Conservation (phyloP, 2,888 invertebrate species). For the Alsophila aescularia region DNA sequence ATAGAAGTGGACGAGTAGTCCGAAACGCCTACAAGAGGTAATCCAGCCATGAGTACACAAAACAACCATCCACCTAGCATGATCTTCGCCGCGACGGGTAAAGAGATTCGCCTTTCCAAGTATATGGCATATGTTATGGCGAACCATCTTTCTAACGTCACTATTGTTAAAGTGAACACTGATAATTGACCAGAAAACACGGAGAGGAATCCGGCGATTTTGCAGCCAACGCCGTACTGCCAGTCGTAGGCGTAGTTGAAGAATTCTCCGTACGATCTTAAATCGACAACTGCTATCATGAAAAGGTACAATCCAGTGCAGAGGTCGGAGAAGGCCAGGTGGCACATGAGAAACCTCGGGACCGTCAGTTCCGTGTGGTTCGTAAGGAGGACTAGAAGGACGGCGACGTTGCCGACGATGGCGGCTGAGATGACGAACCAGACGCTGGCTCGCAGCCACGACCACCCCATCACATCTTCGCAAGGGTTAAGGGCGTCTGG, state of each 20-base stretch:
- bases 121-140: slow-evolving; percentile 94
- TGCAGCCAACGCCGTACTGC: slow-evolving; percentile 93
- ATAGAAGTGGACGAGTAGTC: slow-evolving; percentile 94
- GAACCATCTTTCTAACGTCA: slow-evolving; percentile 94
- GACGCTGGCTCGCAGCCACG: slow-evolving; percentile 90
- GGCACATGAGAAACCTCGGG: slow-evolving; percentile 82
- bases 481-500: slow-evolving; percentile 94
- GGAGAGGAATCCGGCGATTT: slow-evolving; percentile 94
- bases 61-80: slow-evolving; percentile 93
- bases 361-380: slow-evolving; percentile 80
- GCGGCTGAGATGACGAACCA: slow-evolving; percentile 94
- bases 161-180: slow-evolving; percentile 93
- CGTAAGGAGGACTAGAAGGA: slow-evolving; percentile 90
- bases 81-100: slow-evolving; percentile 88
- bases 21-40: slow-evolving; percentile 93
- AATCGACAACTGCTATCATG: slow-evolving; percentile 92
- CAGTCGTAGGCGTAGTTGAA: slow-evolving; percentile 96
- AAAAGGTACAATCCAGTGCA: slow-evolving; percentile 94
- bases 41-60: slow-evolving; percentile 89
- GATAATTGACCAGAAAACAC: slow-evolving; percentile 95
- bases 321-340: slow-evolving; percentile 94
- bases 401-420: slow-evolving; percentile 92
- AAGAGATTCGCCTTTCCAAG: slow-evolving; percentile 90
- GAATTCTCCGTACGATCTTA: slow-evolving; percentile 93
- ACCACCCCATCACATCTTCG: slow-evolving; percentile 94